Evolutionary conservation across 2,888 invertebrate species (phyloP), one percentile per base, ranked within the genome.

Genomic region (Orthonevra nobilis): DNA sequence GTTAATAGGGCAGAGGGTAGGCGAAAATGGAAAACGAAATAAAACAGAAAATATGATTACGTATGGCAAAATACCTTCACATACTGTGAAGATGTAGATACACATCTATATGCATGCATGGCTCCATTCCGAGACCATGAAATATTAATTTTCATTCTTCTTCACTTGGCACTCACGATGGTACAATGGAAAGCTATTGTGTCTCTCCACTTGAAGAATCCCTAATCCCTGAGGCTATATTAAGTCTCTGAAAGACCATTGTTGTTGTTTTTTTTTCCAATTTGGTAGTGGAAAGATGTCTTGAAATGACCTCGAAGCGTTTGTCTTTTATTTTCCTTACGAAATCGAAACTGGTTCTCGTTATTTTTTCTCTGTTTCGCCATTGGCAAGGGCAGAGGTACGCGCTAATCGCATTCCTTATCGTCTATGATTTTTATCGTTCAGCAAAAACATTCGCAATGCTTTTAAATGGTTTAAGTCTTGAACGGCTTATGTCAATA

Each of bases 71-170:
- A 69, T 69, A 69, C 56, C 69, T 75, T 26, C 54, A 30, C 54
- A 38, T 44, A 42, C 17, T 50, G 63, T 61, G 42, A 30, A 75
- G 56, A 75, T 69, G 75, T 63, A 75, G 75, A 75, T 75, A 75
- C 56, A 60, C 23, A 44, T 34, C 32, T 26, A 42, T 48, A 69
- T 42, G 56, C 56, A 20, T 42, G 46, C 34, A 23, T 23, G 23
- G 23, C 74, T 42, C 42, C 48, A 34, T 48, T 48, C 50, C 40
- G 42, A 69, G 69, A 75, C 50, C 75, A 69, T 69, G 69, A 69
- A 75, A 75, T 69, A 75, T 69, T 69, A 69, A 69, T 75, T 63
- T 69, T 50, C 58, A 64, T 73, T 73, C 48, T 61, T 61, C 63
- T 44, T 50, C 61, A 63, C 46, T 58, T 69, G 36, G 75, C 44